These are phyloP conservation scores for Poeciliopsis paucimaculata DNA, from an alignment of 2,797 vertebrate species.

Conservation along the genomic window DNA sequence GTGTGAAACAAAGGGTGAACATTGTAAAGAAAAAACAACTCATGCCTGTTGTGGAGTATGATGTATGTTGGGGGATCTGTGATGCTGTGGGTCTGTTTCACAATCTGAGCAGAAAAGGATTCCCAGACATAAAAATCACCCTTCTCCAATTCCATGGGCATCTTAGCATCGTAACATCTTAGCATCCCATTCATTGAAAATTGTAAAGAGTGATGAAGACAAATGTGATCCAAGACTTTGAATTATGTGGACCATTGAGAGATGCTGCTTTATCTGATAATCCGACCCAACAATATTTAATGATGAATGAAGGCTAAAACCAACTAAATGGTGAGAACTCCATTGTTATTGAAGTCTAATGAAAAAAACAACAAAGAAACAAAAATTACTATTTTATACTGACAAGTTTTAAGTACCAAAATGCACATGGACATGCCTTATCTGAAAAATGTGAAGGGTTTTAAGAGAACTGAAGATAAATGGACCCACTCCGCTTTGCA, in stretches of 20 bases:
- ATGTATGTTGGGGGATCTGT: not conserved
- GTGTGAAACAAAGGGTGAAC: not conserved
- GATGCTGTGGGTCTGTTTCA: not conserved
- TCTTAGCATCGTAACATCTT: not conserved
- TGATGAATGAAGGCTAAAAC: not conserved
- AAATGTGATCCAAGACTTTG: not conserved
- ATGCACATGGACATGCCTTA: not conserved
- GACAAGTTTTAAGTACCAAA: not conserved
- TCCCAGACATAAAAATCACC: not conserved
- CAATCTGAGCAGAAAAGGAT: not conserved
- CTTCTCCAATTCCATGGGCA: not conserved
- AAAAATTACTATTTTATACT: too few relatives aligned
- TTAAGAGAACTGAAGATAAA: conserved; percentile 82
- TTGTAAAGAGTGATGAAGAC: not conserved
- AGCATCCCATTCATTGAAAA: not conserved
- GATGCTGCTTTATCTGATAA: not conserved
- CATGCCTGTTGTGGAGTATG: not conserved
- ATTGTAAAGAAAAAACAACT: not conserved
- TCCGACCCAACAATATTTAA: not conserved
- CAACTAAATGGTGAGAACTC: not conserved
- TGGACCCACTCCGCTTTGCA: conserved; percentile 51
- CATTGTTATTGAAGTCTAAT: not conserved
- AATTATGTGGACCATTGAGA: not conserved
- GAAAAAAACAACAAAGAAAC: not conserved
- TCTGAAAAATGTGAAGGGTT: not conserved